Evolutionary conservation across 1,140 invertebrate genomes (phyloP).

Genomic region (Bilobella aurantiaca): DNA sequence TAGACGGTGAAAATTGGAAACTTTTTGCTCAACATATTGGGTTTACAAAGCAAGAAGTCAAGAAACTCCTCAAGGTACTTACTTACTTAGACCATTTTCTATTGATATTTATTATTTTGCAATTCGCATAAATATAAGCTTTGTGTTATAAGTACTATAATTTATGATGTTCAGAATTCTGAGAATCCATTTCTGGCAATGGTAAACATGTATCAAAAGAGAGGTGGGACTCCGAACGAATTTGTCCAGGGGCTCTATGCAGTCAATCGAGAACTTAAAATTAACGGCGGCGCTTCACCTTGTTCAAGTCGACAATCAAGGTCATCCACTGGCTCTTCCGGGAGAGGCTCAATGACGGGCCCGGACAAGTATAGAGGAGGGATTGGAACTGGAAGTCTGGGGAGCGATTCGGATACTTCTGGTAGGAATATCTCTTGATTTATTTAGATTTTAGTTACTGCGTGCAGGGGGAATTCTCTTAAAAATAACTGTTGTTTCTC

Average conservation of each 20-base stretch:
- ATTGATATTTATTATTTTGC: neutral
- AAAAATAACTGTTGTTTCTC: too few relatives aligned
- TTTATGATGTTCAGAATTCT: conserved; percentile 26
- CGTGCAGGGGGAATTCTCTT: neutral
- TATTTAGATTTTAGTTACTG: neutral
- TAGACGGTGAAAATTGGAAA: conserved; percentile 38
- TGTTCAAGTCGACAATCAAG: conserved; percentile 1
- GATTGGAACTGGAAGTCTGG: neutral
- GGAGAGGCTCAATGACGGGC: conserved; percentile 8
- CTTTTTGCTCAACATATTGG: conserved; percentile 37
- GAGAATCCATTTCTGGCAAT: conserved; percentile 37
- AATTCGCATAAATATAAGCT: neutral
- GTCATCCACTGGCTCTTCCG: conserved; percentile 8
- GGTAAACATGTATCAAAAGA: conserved; percentile 32
- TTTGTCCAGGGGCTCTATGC: conserved; percentile 37
- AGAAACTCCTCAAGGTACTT: conserved; percentile 27
- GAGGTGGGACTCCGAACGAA: conserved; percentile 38
- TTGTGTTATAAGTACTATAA: neutral
- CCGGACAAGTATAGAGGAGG: neutral
- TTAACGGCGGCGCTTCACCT: neutral
- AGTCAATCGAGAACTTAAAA: conserved; percentile 33
- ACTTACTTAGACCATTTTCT: neutral
- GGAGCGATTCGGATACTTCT: conserved; percentile 14
- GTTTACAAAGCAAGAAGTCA: conserved; percentile 38
- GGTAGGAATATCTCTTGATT: conserved; percentile 7